These are phyloP conservation scores for Hepsetus odoe DNA, from an alignment of 2,113 vertebrate species.

Conservation along the genomic window DNA sequence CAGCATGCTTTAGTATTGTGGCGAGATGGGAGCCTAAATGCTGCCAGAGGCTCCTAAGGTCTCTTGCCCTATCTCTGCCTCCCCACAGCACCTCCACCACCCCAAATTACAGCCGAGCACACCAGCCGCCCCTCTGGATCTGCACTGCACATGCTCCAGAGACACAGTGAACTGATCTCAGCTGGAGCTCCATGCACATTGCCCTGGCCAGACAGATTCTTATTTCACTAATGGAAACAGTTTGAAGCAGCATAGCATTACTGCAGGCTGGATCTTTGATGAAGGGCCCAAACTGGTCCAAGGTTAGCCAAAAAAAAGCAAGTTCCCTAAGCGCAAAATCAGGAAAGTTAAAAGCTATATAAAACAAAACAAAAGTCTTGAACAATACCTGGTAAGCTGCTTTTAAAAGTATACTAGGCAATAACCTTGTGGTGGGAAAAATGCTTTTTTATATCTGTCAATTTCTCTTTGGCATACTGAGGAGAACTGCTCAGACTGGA, in stretches of 20 bases:
- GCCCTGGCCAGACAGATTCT: constrained; percentile 24
- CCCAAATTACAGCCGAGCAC: constrained; percentile 27
- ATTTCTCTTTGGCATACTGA: too few relatives aligned
- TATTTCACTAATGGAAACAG: constrained; percentile 46
- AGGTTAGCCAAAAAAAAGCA: neutral
- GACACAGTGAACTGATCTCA: constrained; percentile 17
- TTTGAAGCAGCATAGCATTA: constrained; percentile 30
- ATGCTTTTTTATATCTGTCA: too few relatives aligned
- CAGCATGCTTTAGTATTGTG: constrained; percentile 35
- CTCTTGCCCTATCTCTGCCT: neutral
- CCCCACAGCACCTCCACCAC: neutral
- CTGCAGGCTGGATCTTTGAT: constrained; percentile 36
- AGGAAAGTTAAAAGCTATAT: neutral
- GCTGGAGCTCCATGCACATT: neutral
- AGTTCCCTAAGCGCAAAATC: neutral
- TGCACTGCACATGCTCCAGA: constrained; percentile 3
- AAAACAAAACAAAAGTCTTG: too few relatives aligned
- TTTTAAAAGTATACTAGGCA: too few relatives aligned
- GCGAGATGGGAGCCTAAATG: constrained; percentile 29
- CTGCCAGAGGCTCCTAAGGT: constrained; percentile 16
- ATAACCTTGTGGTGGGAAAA: too few relatives aligned
- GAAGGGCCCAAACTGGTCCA: constrained; percentile 22
- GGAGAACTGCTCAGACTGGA: too few relatives aligned
- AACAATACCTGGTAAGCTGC: too few relatives aligned
- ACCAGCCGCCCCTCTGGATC: neutral